Conservation (phyloP, 2,888 invertebrate species). For the Acronicta aceris region DNA sequence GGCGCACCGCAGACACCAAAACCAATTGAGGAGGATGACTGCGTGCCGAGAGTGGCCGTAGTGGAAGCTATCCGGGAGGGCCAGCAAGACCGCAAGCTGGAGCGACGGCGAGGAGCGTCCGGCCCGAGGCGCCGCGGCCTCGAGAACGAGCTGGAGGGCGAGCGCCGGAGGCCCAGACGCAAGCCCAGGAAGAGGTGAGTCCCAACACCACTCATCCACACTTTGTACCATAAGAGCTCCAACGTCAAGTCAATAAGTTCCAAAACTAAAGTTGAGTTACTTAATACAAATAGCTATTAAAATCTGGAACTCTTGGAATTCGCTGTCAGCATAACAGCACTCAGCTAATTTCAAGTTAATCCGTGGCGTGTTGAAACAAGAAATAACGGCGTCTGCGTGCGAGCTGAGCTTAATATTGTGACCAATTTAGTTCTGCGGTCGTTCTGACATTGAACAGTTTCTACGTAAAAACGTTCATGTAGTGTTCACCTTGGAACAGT, state of each 20-base stretch:
- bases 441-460: conserved; percentile 81
- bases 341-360: conserved; percentile 33
- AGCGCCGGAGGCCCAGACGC: conserved; percentile 77
- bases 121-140: conserved; percentile 79
- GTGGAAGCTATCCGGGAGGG: conserved; percentile 71
- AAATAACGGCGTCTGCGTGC: conserved; percentile 53
- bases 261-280: conserved; percentile 6
- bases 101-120: conserved; percentile 70
- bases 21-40: conserved; percentile 81
- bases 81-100: conserved; percentile 77
- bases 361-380: conserved; percentile 39
- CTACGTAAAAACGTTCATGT: conserved; percentile 74
- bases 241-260: background rate
- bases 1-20: conserved; percentile 87
- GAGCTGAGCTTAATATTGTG: conserved; percentile 50
- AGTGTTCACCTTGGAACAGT: conserved; percentile 78
- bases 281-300: background rate
- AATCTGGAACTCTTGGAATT: conserved; percentile 2
- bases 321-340: conserved; percentile 7
- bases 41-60: conserved; percentile 77
- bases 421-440: conserved; percentile 82
- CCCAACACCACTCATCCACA: background rate
- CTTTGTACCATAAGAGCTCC: background rate
- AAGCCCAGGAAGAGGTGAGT: conserved; percentile 77
- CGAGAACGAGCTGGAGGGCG: conserved; percentile 79